Evolutionary conservation across 2,797 vertebrate species (phyloP), one percentile per base, ranked within the genome.

Genomic region (Miichthys miiuy): DNA sequence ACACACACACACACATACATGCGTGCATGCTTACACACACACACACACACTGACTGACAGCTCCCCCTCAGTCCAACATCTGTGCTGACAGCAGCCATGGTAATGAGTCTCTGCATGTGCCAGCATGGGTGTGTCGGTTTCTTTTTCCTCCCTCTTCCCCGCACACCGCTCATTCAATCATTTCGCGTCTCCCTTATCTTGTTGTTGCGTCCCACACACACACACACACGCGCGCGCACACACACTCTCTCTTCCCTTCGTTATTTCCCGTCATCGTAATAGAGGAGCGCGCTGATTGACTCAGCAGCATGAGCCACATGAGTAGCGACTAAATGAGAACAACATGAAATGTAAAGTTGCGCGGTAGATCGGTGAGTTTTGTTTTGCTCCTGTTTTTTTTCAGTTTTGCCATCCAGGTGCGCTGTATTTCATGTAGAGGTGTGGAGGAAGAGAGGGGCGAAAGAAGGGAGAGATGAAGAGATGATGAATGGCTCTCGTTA

Each of bases 401-500:
- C 6, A 23, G 61, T 50, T 51, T 52, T 41, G 76, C 56, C 23
- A 38, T 80, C 85, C 92, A 93, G 92, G 87, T 93, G 92, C 20
- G 52, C 56, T 50, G 68, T 58, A 34, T 87, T 63, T 79, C 79
- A 81, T 30, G 46, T 72, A 11, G 86, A 90, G 85, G 91, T 87
- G 89, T 82, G 70, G 62, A 77, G 75, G 62, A 84, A 89, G 77
- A 71, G 80, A 79, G 73, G 75, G 79, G 77, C 73, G 67, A 81
- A 67, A 80, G 80, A 75, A 71, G 80, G 71, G 62, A 65, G 89
- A 81, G 92, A 91, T 90, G 92, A 90, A 93, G 90, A 88, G 91
- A 95, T 96, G 95, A 96, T 96, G 92, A 96, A 96, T 96, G 93
- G 89, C 91, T 94, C 94, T 96, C 95, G 95, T 96, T 96, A 96